Base-by-base conservation (phyloP, 2,888 invertebrate species). In the Andrena bicolor region DNA sequence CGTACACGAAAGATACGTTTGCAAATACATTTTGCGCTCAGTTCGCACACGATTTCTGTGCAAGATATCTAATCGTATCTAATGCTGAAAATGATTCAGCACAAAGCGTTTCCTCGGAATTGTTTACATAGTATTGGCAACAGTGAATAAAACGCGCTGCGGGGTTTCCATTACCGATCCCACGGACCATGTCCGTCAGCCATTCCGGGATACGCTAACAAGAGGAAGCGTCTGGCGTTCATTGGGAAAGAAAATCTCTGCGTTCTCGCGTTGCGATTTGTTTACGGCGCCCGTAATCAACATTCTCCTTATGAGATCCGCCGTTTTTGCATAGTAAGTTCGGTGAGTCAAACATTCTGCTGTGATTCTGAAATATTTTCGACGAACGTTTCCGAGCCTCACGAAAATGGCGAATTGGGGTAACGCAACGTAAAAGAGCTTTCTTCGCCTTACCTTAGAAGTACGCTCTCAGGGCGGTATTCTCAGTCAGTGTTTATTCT, bases 341-440 rank as follows among this genome's bases (percentile, higher is more conserved):
- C 82, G 88, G 88, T 89, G 84, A 89, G 90, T 89, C 73, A 70
- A 84, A 74, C 68, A 85, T 80, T 72, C 65, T 80, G 66, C 70
- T 68, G 64, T 77, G 58, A 65, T 69, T 71, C 64, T 77, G 30
- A 65, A 68, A 77, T 77, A 73, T 78, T 74, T 83, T 64, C 35
- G 73, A 20, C 26, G 48, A 80, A 61, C 58, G 51, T 60, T 81
- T 35, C 41, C n/a, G 49, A 53, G 35, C 16, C 65, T 58, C 10
- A 64, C 41, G 32, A 73, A 80, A 84, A 84, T 83, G 87, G 82
- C 82, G 82, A 63, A 74, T 48, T 71, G 71, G 23, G 63, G 56
- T 76, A 75, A 75, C 51, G 35, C 26, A 78, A 76, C 58, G 80
- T 66, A 61, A 35, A 76, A 35, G 53, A n/a, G 66, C 20, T 7